phyloP scores from a whole-genome alignment of 2,113 vertebrate species.

The Oryzias woworae region DNA sequence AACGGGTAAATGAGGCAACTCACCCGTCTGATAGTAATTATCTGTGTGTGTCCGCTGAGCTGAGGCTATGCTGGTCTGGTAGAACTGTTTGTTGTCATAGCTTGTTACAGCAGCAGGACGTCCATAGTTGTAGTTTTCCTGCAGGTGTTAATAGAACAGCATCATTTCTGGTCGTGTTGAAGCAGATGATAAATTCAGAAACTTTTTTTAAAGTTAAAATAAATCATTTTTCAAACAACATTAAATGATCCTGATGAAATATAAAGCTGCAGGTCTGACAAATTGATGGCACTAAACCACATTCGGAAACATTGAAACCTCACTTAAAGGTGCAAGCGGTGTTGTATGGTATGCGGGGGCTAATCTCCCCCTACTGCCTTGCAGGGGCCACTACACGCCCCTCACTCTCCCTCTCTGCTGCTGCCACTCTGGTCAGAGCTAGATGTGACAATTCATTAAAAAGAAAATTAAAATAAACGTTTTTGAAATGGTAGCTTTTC shows the following conservation, averaged over 20 bases:
- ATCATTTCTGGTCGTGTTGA: neutral
- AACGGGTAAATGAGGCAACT: constrained; percentile 6
- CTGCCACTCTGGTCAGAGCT: no score
- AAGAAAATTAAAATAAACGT: no score
- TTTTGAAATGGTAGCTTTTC: no score
- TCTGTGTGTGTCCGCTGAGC: constrained; percentile 64
- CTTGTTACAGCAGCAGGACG: constrained; percentile 54
- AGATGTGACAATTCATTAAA: no score
- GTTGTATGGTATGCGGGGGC: no score
- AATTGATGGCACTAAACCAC: neutral
- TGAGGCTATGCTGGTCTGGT: constrained; percentile 58
- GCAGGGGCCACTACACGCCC: neutral
- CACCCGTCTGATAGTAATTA: constrained; percentile 74
- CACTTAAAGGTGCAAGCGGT: no score
- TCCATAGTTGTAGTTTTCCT: constrained; percentile 72
- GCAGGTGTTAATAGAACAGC: constrained; percentile 6
- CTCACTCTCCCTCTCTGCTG: no score
- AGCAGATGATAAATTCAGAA: no score
- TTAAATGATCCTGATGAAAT: neutral
- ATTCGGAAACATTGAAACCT: no score
- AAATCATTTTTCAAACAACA: neutral
- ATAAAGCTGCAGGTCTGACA: neutral
- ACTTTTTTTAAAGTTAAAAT: neutral
- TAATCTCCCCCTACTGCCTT: no score
- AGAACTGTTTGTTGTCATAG: constrained; percentile 72